Conservation (phyloP, 2,113 vertebrate genomes). For the Ovis aries region DNA sequence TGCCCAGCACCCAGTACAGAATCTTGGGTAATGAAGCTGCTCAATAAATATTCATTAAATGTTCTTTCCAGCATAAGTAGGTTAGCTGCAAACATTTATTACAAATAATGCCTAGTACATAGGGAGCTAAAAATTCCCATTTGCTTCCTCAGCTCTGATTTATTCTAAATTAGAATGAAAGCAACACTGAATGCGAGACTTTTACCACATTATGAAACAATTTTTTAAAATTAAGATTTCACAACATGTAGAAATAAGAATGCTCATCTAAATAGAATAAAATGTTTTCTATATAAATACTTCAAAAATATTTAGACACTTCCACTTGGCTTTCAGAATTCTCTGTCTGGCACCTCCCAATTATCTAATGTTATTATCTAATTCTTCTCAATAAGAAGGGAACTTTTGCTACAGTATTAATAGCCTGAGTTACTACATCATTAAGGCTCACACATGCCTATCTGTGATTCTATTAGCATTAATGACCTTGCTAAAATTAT, state of each 20-base stretch:
- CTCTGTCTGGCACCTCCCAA: not conserved
- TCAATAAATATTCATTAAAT: not conserved
- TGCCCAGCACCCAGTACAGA: not conserved
- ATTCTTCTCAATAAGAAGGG: not conserved
- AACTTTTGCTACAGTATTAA: not conserved
- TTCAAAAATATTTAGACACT: not conserved
- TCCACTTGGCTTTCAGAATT: not conserved
- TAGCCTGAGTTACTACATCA: not conserved
- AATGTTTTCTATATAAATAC: not conserved
- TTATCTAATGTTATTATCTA: not conserved
- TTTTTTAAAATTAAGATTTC: not conserved
- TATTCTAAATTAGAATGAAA: conserved; percentile 1
- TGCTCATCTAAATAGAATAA: not conserved
- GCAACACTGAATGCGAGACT: not conserved
- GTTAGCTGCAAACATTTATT: not conserved
- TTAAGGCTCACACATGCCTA: not conserved
- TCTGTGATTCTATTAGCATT: not conserved
- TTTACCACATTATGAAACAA: not conserved
- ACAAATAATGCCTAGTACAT: not conserved
- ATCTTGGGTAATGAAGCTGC: not conserved
- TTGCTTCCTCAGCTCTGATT: not conserved
- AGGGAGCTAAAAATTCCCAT: not conserved
- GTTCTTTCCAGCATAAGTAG: not conserved
- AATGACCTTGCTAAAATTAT: not conserved
- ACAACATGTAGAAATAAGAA: not conserved